phyloP scores from a whole-genome alignment of 2,113 vertebrate genomes.

The Ictidomys tridecemlineatus region DNA sequence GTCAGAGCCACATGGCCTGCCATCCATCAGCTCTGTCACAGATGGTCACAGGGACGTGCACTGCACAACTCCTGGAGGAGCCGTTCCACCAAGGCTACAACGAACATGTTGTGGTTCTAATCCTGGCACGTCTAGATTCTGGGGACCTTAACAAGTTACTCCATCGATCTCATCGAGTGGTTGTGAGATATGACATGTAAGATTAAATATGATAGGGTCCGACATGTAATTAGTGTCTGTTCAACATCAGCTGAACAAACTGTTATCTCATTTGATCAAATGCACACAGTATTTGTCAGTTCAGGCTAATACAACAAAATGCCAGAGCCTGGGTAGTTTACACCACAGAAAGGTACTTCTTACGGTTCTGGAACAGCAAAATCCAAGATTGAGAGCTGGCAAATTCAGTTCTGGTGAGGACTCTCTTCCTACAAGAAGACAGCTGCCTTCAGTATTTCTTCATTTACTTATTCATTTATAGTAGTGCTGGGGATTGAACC shows the following conservation, averaged over 20 bases:
- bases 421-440: background rate
- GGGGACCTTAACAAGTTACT: background rate
- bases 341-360: background rate
- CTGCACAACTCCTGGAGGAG: no score
- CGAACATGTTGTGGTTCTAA: rapidly evolving
- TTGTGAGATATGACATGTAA: background rate
- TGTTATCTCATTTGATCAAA: background rate
- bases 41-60: rapidly evolving
- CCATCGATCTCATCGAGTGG: background rate
- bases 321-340: background rate
- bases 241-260: background rate
- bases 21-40: rapidly evolving
- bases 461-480: no score
- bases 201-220: background rate
- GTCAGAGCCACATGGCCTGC: rapidly evolving
- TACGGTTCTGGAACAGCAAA: background rate
- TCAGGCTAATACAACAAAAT: background rate
- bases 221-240: background rate
- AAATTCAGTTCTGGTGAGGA: background rate
- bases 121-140: background rate
- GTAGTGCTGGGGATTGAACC: no score
- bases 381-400: background rate
- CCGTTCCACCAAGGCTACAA: rapidly evolving
- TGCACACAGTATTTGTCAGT: background rate
- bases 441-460: background rate